Evolutionary conservation across 1,140 invertebrate genomes (phyloP).

Genomic region (Polyergus mexicanus): DNA sequence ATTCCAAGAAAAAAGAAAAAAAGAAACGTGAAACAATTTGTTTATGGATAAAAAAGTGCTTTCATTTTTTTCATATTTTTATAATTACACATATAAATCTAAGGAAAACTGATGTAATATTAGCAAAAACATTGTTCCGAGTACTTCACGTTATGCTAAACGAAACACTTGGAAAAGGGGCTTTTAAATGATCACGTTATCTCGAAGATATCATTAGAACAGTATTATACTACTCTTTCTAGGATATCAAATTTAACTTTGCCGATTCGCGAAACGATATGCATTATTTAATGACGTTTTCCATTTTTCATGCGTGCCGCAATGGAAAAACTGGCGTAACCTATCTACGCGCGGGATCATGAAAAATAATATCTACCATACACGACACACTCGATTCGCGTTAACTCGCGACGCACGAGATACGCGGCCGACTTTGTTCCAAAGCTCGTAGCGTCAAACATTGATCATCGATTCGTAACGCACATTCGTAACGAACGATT

Average conservation of each 20-base stretch:
- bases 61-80: not conserved
- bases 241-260: constrained; percentile 30
- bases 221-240: not conserved
- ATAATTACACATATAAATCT: not conserved
- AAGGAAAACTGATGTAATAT: not conserved
- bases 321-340: constrained; percentile 41
- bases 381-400: constrained; percentile 35
- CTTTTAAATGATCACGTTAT: not conserved
- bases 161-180: not conserved
- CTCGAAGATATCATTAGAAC: constrained; percentile 3
- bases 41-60: not conserved
- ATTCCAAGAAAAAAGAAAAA: not conserved
- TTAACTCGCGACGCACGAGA: not conserved
- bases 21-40: not conserved
- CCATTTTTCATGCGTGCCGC: constrained; percentile 13
- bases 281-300: constrained; percentile 39
- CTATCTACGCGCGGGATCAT: constrained; percentile 49
- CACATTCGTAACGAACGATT: not conserved
- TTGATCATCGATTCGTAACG: constrained; percentile 49
- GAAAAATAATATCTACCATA: constrained; percentile 57
- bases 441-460: constrained; percentile 7
- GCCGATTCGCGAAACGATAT: not conserved
- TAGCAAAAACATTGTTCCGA: not conserved
- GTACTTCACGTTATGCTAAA: not conserved
- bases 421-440: not conserved